phyloP scores from a whole-genome alignment of 2,113 vertebrate genomes.

The Microtus ochrogaster region DNA sequence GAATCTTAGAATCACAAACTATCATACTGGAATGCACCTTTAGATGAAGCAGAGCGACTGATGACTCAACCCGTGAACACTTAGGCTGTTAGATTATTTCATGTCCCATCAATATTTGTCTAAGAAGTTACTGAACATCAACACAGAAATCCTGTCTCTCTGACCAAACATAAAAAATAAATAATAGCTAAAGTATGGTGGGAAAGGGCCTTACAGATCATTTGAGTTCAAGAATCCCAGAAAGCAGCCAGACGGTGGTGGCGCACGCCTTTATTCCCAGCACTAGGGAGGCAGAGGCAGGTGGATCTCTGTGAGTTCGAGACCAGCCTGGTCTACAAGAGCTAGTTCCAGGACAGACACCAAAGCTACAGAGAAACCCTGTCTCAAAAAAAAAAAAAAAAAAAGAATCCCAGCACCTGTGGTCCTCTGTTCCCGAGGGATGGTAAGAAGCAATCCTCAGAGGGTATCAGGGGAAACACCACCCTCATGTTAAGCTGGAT shows the following conservation, averaged over 20 bases:
- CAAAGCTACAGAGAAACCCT: no score
- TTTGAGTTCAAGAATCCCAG: background rate
- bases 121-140: constrained; percentile 50
- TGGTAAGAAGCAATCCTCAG: background rate
- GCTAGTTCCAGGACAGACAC: no score
- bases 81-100: background rate
- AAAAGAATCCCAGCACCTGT: background rate
- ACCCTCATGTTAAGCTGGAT: background rate
- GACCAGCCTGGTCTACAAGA: no score
- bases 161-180: constrained; percentile 29
- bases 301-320: no score
- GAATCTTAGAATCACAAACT: constrained; percentile 50
- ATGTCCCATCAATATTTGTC: constrained; percentile 12
- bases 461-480: background rate
- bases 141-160: constrained; percentile 3
- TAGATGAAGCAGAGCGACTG: background rate
- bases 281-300: no score
- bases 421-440: background rate
- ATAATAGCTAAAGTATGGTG: background rate
- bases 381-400: no score
- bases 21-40: constrained; percentile 60
- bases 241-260: background rate
- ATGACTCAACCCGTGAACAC: constrained; percentile 49
- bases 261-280: no score
- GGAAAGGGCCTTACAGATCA: background rate